These are phyloP conservation scores for Drosophila stalkeri DNA, from an alignment of 2,888 invertebrate genomes.

Conservation along the genomic window DNA sequence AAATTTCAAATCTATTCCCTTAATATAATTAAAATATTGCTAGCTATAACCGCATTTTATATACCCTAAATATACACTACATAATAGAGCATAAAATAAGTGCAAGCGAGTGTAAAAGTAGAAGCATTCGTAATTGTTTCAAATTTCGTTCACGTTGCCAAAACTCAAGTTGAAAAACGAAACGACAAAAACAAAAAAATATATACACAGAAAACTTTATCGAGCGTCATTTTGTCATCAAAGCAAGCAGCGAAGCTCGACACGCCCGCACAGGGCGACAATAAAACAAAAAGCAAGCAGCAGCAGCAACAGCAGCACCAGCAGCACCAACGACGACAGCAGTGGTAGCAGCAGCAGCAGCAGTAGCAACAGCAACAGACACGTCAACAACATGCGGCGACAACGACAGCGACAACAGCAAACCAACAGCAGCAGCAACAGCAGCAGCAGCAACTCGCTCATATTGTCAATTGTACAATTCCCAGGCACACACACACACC, in stretches of 20 bases:
- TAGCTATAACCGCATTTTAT: not conserved
- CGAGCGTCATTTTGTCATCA: constrained; percentile 48
- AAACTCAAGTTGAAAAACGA: constrained; percentile 16
- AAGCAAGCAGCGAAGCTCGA: constrained; percentile 46
- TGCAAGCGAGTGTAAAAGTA: constrained; percentile 43
- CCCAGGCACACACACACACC: constrained; percentile 48
- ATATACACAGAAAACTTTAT: constrained; percentile 69
- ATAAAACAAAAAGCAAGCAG: constrained; percentile 58
- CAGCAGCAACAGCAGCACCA: constrained; percentile 32
- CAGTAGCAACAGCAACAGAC: constrained; percentile 61
- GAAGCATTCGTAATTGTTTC: constrained; percentile 64
- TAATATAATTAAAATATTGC: not conserved
- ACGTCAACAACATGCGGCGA: constrained; percentile 78
- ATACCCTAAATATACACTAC: not conserved
- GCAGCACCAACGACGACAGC: constrained; percentile 19
- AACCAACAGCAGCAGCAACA: constrained; percentile 34
- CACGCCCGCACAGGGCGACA: constrained; percentile 60
- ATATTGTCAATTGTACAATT: constrained; percentile 76
- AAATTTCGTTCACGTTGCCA: constrained; percentile 63
- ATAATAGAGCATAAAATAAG: constrained; percentile 12
- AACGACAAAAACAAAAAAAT: constrained; percentile 8
- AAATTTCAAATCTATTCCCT: not conserved
- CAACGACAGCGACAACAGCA: constrained; percentile 54
- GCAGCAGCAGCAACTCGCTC: constrained; percentile 56
- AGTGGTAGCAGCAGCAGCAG: constrained; percentile 20